Percentiles rank a stretch among this genome's conserved stretches.
phyloP scores from a whole-genome alignment of 2,113 vertebrate species.

The Aythya baeri region DNA sequence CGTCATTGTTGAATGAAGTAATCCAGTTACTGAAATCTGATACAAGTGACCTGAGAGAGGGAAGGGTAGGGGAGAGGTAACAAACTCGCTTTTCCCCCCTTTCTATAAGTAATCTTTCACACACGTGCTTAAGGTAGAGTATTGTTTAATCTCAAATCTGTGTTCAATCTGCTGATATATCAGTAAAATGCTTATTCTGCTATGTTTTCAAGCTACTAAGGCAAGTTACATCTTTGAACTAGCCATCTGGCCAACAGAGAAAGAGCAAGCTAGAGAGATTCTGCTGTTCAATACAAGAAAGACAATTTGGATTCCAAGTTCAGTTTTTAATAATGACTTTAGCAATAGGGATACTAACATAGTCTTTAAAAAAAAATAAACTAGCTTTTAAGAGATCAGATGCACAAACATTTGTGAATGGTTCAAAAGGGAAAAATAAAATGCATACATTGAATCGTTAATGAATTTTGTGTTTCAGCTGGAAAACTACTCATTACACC shows the following conservation, averaged over 20 bases:
- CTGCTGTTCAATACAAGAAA: rapidly evolving
- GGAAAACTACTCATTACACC: conserved; percentile 93
- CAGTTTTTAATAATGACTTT: background rate
- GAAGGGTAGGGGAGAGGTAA: background rate
- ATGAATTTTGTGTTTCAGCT: conserved; percentile 79
- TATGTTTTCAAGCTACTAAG: background rate
- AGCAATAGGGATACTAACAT: background rate
- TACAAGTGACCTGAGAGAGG: background rate
- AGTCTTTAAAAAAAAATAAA: background rate
- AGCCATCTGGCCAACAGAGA: background rate
- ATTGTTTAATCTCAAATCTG: background rate
- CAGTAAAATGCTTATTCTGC: background rate
- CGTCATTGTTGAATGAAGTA: conserved; percentile 32
- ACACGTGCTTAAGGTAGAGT: background rate
- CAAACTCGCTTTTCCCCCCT: background rate
- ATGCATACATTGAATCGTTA: background rate
- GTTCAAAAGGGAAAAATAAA: background rate
- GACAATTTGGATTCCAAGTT: background rate
- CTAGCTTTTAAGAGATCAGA: background rate
- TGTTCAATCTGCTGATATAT: background rate
- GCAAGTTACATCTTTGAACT: background rate
- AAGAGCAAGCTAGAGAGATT: background rate
- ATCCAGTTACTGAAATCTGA: conserved; percentile 5
- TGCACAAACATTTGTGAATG: background rate
- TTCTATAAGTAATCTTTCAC: background rate